phyloP scores from a whole-genome alignment of 2,888 invertebrate species.

The Chouioia cunea region DNA sequence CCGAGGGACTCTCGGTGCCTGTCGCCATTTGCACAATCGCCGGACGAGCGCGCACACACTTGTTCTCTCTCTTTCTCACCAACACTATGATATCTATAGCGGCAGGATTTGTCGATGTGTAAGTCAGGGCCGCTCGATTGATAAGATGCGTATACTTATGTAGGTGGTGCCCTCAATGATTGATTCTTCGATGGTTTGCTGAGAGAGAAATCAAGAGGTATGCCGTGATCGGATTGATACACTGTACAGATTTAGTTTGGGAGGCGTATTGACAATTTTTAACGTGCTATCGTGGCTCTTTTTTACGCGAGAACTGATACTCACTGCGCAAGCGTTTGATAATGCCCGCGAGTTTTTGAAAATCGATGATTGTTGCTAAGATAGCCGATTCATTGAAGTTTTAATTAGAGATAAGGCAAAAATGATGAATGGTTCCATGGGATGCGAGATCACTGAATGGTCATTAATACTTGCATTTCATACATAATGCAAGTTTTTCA shows the following conservation, averaged over 20 bases:
- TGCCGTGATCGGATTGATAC: too few species aligned
- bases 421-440: background rate
- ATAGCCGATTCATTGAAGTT: background rate
- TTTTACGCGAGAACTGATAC: slow-evolving; percentile 1
- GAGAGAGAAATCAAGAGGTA: too few species aligned
- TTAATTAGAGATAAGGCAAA: background rate
- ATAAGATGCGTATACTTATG: too few species aligned
- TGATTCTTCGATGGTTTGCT: too few species aligned
- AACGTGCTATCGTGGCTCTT: slow-evolving; percentile 39
- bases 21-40: slow-evolving; percentile 65
- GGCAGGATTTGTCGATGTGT: too few species aligned
- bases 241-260: too few species aligned
- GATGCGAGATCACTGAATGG: too few species aligned
- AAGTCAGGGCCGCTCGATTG: too few species aligned
- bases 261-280: too few species aligned
- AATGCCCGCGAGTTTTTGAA: slow-evolving; percentile 14
- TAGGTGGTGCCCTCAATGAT: too few species aligned
- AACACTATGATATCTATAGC: slow-evolving; percentile 13
- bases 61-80: slow-evolving; percentile 18
- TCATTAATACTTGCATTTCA: too few species aligned
- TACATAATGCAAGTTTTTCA: too few species aligned
- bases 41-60: slow-evolving; percentile 40
- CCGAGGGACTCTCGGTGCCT: slow-evolving; percentile 63
- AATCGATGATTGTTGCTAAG: background rate
- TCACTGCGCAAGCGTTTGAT: slow-evolving; percentile 17